phyloP scores from a whole-genome alignment of 2,113 vertebrate species.

The Urocitellus parryii region DNA sequence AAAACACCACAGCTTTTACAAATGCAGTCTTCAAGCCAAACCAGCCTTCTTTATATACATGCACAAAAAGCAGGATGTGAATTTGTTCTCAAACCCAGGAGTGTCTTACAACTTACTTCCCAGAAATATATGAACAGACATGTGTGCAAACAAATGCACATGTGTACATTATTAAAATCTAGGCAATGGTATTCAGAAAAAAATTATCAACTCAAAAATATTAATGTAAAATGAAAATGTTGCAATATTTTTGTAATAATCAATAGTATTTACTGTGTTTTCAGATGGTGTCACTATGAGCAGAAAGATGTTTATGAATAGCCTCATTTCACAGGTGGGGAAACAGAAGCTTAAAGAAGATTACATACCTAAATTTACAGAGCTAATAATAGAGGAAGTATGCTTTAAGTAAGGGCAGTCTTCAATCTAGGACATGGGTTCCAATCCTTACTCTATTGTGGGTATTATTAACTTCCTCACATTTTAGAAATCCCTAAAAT shows the following conservation, averaged over 20 bases:
- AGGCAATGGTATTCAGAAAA: neutral
- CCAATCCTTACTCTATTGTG: neutral
- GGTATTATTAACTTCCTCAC: neutral
- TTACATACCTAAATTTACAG: neutral
- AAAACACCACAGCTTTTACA: neutral
- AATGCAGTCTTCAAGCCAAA: neutral
- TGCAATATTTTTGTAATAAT: neutral
- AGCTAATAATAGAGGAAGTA: neutral
- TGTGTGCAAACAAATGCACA: fast-evolving
- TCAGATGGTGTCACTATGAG: neutral
- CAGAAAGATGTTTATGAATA: neutral
- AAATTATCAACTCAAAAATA: neutral
- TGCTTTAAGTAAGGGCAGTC: neutral
- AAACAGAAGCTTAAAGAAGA: neutral
- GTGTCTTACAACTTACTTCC: neutral
- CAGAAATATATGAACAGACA: neutral
- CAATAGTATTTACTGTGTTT: neutral
- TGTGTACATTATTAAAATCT: neutral
- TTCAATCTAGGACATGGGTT: neutral
- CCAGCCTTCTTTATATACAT: neutral
- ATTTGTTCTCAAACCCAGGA: neutral
- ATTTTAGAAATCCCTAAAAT: slow-evolving; percentile 10
- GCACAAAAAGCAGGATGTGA: neutral
- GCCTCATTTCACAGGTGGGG: neutral
- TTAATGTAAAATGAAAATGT: neutral